Conservation (phyloP, 1,140 invertebrate genomes). For the Metopolophium dirhodum region DNA sequence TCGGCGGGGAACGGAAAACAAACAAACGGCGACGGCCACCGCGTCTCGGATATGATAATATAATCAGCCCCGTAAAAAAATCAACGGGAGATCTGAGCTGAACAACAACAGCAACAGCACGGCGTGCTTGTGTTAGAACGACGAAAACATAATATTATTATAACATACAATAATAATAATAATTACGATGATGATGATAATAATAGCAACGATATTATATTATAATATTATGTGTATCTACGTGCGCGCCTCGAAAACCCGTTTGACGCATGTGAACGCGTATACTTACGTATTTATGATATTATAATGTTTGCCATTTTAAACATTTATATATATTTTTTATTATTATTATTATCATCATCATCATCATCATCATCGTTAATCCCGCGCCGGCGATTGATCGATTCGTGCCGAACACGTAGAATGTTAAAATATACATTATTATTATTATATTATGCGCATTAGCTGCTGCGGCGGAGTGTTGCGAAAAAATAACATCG, state of each 20-base stretch:
- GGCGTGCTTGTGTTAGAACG: not conserved
- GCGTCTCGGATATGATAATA: not conserved
- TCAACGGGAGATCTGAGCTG: not conserved
- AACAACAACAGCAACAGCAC: not conserved
- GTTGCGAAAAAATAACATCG: not conserved
- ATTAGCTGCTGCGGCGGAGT: not conserved
- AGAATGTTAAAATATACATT: not conserved
- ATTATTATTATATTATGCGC: not conserved
- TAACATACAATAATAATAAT: not conserved
- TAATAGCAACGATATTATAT: not conserved
- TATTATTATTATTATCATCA: not conserved
- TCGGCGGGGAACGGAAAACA: not conserved
- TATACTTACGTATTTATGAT: not conserved
- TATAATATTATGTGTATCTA: not conserved
- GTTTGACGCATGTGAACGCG: not conserved
- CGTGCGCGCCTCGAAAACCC: not conserved
- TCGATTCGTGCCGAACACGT: conserved; percentile 4
- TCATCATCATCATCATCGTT: not conserved
- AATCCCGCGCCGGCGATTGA: not conserved
- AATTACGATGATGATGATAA: not conserved
- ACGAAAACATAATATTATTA: not conserved
- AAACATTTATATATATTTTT: not conserved
- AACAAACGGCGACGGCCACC: not conserved
- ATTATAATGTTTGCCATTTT: not conserved
- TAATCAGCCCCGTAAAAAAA: conserved; percentile 12